Conservation (phyloP, 2,797 vertebrate species). For the Zalophus californianus region DNA sequence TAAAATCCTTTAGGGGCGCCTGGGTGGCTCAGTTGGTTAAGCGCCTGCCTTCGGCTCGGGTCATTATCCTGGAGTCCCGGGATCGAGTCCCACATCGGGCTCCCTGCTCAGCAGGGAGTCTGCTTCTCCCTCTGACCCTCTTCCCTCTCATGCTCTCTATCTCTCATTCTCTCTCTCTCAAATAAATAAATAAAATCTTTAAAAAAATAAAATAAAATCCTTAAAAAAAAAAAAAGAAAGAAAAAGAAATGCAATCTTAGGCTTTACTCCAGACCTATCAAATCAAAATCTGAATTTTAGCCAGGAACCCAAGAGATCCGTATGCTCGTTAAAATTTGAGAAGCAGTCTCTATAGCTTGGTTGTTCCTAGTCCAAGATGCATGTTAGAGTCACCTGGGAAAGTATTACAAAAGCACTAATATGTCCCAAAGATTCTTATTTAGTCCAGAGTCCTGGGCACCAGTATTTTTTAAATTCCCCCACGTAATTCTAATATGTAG, state of each 20-base stretch:
- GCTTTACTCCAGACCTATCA: neutral
- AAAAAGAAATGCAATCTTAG: neutral
- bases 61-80: too few species aligned
- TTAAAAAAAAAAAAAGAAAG: neutral
- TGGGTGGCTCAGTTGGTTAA: too few species aligned
- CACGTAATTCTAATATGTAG: neutral
- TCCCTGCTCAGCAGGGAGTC: too few species aligned
- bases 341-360: neutral
- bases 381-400: neutral
- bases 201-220: neutral
- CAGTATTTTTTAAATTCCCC: neutral
- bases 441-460: neutral
- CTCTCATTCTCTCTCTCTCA: too few species aligned
- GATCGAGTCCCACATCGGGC: too few species aligned
- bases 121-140: too few species aligned
- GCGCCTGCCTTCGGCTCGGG: too few species aligned
- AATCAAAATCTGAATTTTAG: constrained; percentile 30
- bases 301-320: neutral
- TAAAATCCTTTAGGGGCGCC: neutral
- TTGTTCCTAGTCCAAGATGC: neutral
- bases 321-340: neutral
- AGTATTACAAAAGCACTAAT: neutral
- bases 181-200: too few species aligned
- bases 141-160: too few species aligned
- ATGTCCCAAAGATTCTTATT: neutral